Evolutionary conservation across 2,113 vertebrate genomes (phyloP), one percentile per base, ranked within the genome.

Genomic region (Erythrocercus mccallii): DNA sequence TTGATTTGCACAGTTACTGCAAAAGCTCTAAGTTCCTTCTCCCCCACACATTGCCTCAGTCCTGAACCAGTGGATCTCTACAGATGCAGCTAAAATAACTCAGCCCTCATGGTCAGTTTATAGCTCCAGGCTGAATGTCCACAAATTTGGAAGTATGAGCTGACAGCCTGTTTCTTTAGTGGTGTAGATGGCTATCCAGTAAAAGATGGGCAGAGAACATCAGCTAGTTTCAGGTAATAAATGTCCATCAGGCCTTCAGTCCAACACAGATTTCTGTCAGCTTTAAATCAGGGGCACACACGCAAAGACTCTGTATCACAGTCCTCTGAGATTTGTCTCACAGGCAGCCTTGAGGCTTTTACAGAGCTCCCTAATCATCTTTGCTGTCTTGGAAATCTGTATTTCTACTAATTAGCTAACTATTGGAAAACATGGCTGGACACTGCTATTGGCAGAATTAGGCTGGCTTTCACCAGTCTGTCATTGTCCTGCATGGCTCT

Each of bases 371-470:
- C 68, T 88, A 70, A 73, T 80, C 0, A 0, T 66, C 81, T 88
- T 47, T 51, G 35, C 81, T 81, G 33, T 51, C 51, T 50, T 71
- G 54, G 51, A 96, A 94, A 93, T 83, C 60, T 72, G 16, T 72
- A 51, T 91, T 90, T 86, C 62, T 90, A 51, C 79, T 90, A 90
- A 95, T 94, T 81, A 95, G 56, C 74, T 51, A 83, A 11, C 69
- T 60, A 24, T 24, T 60, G 90, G 58, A 51, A 86, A 93, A 44
- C 47, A 78, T 64, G 54, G 27, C 71, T 88, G 85, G 92, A 40
- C 56, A 33, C 44, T 48, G 71, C 68, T 86, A 6, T 38, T 69
- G 76, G 78, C 71, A 92, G 76, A 72, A 81, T 71, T 51, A 71
- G 71, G 20, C 82, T 93, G 76, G 20, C 82, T 68, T 74, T 66